phyloP scores from a whole-genome alignment of 2,888 invertebrate species.

The Heliconius charithonia region DNA sequence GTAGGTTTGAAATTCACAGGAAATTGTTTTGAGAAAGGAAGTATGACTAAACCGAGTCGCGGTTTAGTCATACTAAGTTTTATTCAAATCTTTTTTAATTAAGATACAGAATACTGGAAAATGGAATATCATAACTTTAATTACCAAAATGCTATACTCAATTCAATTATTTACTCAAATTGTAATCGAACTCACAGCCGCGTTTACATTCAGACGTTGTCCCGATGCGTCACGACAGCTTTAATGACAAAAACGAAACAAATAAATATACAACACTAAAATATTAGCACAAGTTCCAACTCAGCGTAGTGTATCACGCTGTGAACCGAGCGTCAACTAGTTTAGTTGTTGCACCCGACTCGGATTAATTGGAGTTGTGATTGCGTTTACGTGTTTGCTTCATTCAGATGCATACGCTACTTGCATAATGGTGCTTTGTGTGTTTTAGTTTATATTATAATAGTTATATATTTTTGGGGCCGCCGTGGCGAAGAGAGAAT shows the following conservation, averaged over 20 bases:
- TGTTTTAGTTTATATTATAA: slow-evolving; percentile 13
- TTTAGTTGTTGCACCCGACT: slow-evolving; percentile 37
- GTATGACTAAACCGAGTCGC: no score
- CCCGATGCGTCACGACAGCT: neutral
- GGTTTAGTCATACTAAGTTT: no score
- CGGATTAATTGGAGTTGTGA: slow-evolving; percentile 41
- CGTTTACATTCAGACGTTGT: no score
- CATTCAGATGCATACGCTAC: slow-evolving; percentile 27
- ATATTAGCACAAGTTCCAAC: slow-evolving; percentile 14
- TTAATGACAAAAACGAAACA: neutral
- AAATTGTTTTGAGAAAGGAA: neutral
- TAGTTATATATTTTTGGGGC: neutral
- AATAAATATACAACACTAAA: neutral
- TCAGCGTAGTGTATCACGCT: slow-evolving; percentile 27
- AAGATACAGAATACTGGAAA: neutral
- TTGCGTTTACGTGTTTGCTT: slow-evolving; percentile 36
- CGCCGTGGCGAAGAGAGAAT: no score
- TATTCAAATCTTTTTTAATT: no score
- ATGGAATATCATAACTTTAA: neutral
- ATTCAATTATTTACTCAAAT: no score
- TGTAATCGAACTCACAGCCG: no score
- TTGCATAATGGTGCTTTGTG: slow-evolving; percentile 26
- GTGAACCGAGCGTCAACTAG: slow-evolving; percentile 42
- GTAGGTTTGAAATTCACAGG: neutral
- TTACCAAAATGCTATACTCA: no score